phyloP scores from a whole-genome alignment of 1,140 invertebrate species.

The Magallana ariakensis region DNA sequence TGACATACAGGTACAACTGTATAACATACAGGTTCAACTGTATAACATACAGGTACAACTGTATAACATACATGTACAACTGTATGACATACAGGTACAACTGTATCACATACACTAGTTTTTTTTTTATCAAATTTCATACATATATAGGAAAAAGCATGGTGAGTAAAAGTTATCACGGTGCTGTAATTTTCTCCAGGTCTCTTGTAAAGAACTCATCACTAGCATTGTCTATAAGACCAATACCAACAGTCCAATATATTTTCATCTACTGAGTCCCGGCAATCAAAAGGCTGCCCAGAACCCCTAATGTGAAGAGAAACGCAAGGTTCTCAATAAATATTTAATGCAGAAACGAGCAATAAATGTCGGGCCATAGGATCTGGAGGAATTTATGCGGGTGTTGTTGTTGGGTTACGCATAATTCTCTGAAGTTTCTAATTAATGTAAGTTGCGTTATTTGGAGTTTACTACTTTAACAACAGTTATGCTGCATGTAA shows the following conservation, averaged over 20 bases:
- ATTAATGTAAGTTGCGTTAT: conserved; percentile 32
- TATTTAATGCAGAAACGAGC: conserved; percentile 12
- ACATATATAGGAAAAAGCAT: too few species aligned
- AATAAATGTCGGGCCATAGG: neutral
- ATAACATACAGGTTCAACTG: too few species aligned
- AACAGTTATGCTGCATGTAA: neutral
- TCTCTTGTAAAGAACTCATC: neutral
- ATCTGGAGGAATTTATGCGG: neutral
- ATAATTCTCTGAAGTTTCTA: neutral
- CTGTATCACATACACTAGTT: too few species aligned
- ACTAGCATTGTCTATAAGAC: neutral
- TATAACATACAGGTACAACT: too few species aligned
- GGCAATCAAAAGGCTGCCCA: neutral
- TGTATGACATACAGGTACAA: too few species aligned
- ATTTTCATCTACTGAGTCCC: neutral
- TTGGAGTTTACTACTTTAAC: neutral
- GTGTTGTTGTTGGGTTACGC: neutral
- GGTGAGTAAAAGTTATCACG: too few species aligned
- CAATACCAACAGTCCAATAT: neutral
- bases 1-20: too few species aligned
- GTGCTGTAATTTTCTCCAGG: neutral
- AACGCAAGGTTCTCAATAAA: conserved; percentile 19
- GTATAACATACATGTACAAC: too few species aligned
- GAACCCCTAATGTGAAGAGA: neutral
- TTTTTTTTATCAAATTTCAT: too few species aligned